Base-by-base conservation (phyloP, 2,797 vertebrate species). In the Periparus ater region DNA sequence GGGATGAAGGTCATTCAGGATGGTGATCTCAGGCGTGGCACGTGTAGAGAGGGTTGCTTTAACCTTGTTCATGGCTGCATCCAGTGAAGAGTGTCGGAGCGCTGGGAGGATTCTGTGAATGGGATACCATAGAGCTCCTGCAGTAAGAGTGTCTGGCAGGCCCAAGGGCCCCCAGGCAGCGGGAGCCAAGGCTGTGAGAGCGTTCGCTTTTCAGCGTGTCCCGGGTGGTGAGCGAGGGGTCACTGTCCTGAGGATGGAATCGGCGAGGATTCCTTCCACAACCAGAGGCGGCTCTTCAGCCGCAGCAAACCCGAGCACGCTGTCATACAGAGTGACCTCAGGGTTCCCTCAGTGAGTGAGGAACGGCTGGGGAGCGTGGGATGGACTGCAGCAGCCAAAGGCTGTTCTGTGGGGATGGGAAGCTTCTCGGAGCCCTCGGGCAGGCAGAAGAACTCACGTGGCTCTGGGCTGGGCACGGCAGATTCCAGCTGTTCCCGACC, bases 381-480 rank as follows among this genome's bases (percentile, higher is more conserved):
- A 17, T 44, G 50, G 1, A 3, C 34, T 60, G n/a, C 13, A 6
- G 17, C 0, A 11, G 27, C 44, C 18, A 12, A 17, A 45, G 50
- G 9, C 17, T 9, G 18, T 26, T 38, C n/a, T 17, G 0, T 16
- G 40, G 17, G 21, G 10, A 26, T 7, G 17, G 30, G 45, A n/a
- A 53, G 48, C 27, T 48, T 29, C 47, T 29, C 7, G 45, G 70
- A 60, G 61, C 23, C 40, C 27, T 22, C 7, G 8, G 47, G 26
- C 42, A 12, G 19, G 19, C 3, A 2, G 9, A 10, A 57, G 17
- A 42, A 32, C 29, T 36, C 0, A 2, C 1, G 1, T 2, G 1
- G 1, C 1, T 14, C 2, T 3, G 1, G 50, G 51, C 74, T 54
- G 12, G 1, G 4, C 42, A 3, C 0, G 21, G 32, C 30, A 11